Percentiles rank a stretch among this genome's conserved stretches.
These are phyloP conservation scores for Ophion slaviceki DNA, from an alignment of 2,888 invertebrate genomes.

Conservation along the genomic window DNA sequence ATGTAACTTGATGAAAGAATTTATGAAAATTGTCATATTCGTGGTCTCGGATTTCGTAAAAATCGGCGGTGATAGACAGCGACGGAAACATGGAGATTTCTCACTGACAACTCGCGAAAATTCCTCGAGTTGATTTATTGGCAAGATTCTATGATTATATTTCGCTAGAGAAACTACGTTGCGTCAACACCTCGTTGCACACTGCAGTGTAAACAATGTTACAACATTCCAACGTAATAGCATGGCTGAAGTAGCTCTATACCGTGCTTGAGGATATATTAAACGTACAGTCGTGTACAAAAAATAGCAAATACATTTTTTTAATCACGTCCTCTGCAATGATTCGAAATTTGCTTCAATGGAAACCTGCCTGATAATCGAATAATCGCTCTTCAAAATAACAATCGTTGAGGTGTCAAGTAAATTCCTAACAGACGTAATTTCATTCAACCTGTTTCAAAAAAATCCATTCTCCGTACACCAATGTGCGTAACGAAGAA, in stretches of 20 bases:
- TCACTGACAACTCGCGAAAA: not conserved
- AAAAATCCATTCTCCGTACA: no score
- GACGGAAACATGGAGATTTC: not conserved
- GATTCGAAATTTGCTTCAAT: not conserved
- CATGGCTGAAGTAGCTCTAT: conserved; percentile 17
- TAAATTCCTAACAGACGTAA: not conserved
- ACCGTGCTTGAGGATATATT: conserved; percentile 5
- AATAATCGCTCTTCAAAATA: not conserved
- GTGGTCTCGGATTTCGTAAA: not conserved
- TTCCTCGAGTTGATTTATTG: conserved; percentile 28
- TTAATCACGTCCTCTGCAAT: not conserved
- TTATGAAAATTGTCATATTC: not conserved
- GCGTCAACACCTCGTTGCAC: conserved; percentile 44
- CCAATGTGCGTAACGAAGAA: no score
- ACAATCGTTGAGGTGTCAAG: not conserved
- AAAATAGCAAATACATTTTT: not conserved
- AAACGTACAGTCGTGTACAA: not conserved
- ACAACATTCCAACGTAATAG: conserved; percentile 33
- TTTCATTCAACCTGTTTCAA: not conserved
- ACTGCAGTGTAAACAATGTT: conserved; percentile 29
- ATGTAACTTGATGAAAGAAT: not conserved
- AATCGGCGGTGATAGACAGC: not conserved
- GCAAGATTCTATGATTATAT: conserved; percentile 20
- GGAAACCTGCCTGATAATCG: not conserved
- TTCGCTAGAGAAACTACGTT: conserved; percentile 18